Evolutionary conservation across 2,113 vertebrate genomes (phyloP).

Genomic region (Chlorodrepanis virens): DNA sequence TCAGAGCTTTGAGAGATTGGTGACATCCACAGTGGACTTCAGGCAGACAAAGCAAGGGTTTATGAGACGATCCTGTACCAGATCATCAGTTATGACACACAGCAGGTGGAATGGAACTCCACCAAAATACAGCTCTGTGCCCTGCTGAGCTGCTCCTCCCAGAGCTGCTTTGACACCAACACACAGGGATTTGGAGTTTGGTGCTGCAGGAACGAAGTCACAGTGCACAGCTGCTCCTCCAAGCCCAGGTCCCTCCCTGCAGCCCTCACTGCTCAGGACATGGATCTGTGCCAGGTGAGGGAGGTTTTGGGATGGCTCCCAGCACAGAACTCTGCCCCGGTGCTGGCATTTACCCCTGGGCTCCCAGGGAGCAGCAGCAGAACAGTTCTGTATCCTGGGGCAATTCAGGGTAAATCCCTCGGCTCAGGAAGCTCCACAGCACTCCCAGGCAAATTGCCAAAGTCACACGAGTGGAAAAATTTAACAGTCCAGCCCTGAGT

Average conservation of each 20-base stretch:
- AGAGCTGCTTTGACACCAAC: not conserved
- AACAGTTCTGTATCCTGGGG: not conserved
- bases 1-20: accelerated
- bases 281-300: accelerated
- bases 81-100: not conserved
- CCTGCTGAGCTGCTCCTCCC: not conserved
- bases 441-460: not conserved
- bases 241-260: not conserved
- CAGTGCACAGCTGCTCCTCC: not conserved
- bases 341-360: accelerated
- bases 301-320: not conserved
- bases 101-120: not conserved
- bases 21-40: not conserved
- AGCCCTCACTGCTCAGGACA: not conserved
- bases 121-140: accelerated
- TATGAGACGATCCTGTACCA: not conserved
- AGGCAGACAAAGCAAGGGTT: not conserved
- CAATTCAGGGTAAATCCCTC: not conserved
- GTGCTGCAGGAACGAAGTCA: not conserved
- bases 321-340: not conserved
- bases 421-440: not conserved
- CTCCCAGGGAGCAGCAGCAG: not conserved
- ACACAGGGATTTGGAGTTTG: accelerated
- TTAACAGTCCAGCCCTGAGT: not conserved
- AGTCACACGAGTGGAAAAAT: conserved; percentile 2